Evolutionary conservation across 2,888 invertebrate species (phyloP).

Genomic region (Monoplex corrugatus): DNA sequence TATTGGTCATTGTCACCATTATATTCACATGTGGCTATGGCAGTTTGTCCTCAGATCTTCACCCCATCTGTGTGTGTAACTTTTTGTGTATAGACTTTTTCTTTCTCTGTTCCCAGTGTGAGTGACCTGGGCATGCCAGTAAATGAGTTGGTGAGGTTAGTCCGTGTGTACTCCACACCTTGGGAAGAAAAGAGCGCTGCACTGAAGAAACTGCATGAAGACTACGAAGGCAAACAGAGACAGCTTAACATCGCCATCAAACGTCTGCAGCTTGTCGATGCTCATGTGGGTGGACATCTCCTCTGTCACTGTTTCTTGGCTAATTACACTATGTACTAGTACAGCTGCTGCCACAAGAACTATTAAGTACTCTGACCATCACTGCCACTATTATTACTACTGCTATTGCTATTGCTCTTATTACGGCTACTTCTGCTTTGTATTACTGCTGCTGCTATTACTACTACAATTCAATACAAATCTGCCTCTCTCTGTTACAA

Average conservation of each 20-base stretch:
- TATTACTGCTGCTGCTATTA: not conserved
- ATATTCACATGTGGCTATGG: too few relatives aligned
- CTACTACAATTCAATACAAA: not conserved
- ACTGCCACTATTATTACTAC: not conserved
- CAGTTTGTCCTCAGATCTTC: too few relatives aligned
- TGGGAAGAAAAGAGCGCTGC: constrained; percentile 81
- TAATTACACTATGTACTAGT: too few relatives aligned
- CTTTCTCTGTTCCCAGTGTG: constrained; percentile 65
- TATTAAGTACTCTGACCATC: not conserved
- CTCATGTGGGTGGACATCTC: constrained; percentile 76
- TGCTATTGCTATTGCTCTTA: not conserved
- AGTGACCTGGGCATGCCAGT: constrained; percentile 80
- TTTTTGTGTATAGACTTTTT: too few relatives aligned
- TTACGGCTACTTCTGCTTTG: too few relatives aligned
- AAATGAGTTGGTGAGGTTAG: constrained; percentile 79
- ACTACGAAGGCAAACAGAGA: constrained; percentile 80
- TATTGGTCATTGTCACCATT: too few relatives aligned
- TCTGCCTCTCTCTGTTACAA: not conserved
- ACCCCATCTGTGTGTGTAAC: too few relatives aligned
- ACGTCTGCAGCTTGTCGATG: constrained; percentile 79
- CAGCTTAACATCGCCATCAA: constrained; percentile 81
- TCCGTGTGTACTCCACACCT: constrained; percentile 80
- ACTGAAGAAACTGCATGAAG: constrained; percentile 80
- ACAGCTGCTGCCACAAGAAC: too few relatives aligned
- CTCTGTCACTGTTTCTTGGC: too few relatives aligned